Evolutionary conservation across 1,140 invertebrate genomes (phyloP).

Genomic region (Brachionus rubens): DNA sequence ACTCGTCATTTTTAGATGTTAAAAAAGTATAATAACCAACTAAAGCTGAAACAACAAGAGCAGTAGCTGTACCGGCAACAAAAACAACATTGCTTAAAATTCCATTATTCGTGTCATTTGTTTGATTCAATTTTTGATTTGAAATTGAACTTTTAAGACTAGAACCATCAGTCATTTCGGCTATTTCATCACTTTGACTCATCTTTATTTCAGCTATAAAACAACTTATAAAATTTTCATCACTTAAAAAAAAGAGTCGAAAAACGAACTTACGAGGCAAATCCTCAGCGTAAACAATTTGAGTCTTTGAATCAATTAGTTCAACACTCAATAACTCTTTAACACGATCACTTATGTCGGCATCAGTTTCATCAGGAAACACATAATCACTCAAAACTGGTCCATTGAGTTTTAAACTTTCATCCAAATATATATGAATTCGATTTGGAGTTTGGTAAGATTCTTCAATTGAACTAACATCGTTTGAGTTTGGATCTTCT

Average conservation of each 20-base stretch:
- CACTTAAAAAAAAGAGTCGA: background rate
- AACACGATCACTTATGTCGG: slow-evolving; percentile 1
- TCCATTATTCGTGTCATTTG: background rate
- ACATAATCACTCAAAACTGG: slow-evolving; percentile 25
- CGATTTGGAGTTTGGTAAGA: slow-evolving; percentile 40
- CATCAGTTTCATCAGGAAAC: slow-evolving; percentile 30
- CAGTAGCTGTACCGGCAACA: too few relatives aligned
- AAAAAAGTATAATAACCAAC: too few relatives aligned
- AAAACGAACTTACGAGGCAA: slow-evolving; percentile 19
- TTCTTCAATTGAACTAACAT: slow-evolving; percentile 38
- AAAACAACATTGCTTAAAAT: background rate
- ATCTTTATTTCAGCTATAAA: slow-evolving; percentile 27
- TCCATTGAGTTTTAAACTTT: background rate
- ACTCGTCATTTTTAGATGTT: too few relatives aligned
- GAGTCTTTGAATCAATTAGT: background rate
- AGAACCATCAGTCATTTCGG: background rate
- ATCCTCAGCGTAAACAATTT: slow-evolving; percentile 42
- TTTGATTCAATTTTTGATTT: background rate
- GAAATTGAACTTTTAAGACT: background rate
- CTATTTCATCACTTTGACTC: background rate
- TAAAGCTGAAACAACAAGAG: too few relatives aligned
- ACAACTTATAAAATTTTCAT: background rate
- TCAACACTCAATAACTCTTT: slow-evolving; percentile 6
- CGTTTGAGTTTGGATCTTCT: slow-evolving; percentile 32
- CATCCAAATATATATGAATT: slow-evolving; percentile 13